Evolutionary conservation across 2,888 invertebrate genomes (phyloP), one percentile per base, ranked within the genome.

Genomic region (Synergus itoensis): DNA sequence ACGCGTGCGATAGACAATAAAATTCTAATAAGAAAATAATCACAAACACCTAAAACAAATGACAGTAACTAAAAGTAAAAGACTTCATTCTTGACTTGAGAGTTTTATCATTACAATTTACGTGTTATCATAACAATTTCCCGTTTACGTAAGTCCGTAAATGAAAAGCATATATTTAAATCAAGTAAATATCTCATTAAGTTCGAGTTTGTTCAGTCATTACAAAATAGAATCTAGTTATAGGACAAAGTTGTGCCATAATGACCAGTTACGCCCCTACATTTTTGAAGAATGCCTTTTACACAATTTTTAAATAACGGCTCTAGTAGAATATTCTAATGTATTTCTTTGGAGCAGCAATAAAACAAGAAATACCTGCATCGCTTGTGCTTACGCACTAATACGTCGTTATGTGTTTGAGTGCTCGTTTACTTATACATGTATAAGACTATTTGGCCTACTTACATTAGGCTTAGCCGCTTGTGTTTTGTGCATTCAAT

Each of bases 321-420:
- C n/a, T 36, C 4, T 36, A 73, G 21, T 4, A 16, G 28, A 28
- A 45, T 69, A 28, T 28, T 48, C 28, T 69, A 36, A 28, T 28
- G 14, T 36, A 73, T 73, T 73, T 73, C 48, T 73, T 73, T 73
- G 36, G 28, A 28, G 48, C 9, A 73, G 73, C n/a, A 16, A 73
- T 73, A 73, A 73, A 53, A 73, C 45, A 53, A 73, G 48, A 45
- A 73, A 73, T 73, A 53, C n/a, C 73, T 53, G 48, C 67, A 7
- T 69, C 14, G 14, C 45, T 69, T 12, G 28, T 36, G 14, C 67
- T 21, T 43, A 45, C 18, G 43, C 73, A 73, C 53, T 12, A 73
- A 73, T 73, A 73, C 73, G 36, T 53, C 28, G 11, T 40, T 28
- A 63, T 36, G 8, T 28, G 36, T 63, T 28, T 36, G 16, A 63